Base-by-base conservation (phyloP, 2,888 invertebrate species). In the Torymus tubicola region DNA sequence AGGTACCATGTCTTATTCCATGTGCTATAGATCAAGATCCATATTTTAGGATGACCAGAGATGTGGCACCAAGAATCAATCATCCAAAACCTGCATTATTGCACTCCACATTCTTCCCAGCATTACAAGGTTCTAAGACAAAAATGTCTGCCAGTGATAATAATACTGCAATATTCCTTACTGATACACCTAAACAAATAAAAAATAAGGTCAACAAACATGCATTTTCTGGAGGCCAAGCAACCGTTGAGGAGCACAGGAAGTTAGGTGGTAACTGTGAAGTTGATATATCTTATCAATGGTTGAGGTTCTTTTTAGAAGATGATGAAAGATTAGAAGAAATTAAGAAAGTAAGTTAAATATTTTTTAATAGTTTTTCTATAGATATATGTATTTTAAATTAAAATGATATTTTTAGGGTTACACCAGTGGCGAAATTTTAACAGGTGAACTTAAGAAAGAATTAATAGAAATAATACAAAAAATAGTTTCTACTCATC, bases 11-110 rank as follows among this genome's bases (percentile, higher is more conserved):
- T 87, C 92, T 98, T 2, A 98, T 99, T 83, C 99, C 99, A 0
- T 99, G 99, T 92, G 99, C 98, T 11, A 99, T 99, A 84, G 99
- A 99, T 92, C 99, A 99, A 93, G 99, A 99, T 92, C 99, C 99
- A 0, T 99, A 99, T 91, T 99, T 99, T 92, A 94, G 99, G 53
- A 98, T 99, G 99, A 96, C 98, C 0, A 93, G 99, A 74, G 99
- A 99, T 92, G 98, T 99, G 21, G 83, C 79, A 53, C 98, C 99
- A 0, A 93, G 96, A 13, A 92, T 99, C 14, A 96, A 97, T 86
- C 93, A 94, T 91, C 94, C 95, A 16, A 97, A 99, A 91, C 98
- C 99, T 75, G 94, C 98, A 4, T 91, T 97, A 63, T 89, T 97
- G 52, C 98, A 98, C 90, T 95, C 97, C 16, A 93, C 94, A 81